Percentiles rank a stretch among this genome's conserved stretches.
Evolutionary conservation across 2,888 invertebrate genomes (phyloP).

Genomic region (Luperina nickerlii): DNA sequence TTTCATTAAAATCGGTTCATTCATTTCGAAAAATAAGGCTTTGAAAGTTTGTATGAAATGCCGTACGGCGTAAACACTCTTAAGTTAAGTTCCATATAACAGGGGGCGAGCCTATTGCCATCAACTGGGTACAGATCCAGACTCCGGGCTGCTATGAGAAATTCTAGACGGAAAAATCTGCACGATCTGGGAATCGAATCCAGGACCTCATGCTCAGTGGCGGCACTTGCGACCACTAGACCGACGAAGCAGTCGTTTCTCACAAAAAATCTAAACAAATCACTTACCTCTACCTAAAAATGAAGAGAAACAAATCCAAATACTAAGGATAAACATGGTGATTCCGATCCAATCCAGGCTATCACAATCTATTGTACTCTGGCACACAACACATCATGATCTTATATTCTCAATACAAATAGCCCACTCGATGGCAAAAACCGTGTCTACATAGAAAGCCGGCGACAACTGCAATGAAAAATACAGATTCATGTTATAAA

Average conservation of each 20-base stretch:
- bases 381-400: not conserved
- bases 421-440: not conserved
- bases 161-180: not conserved
- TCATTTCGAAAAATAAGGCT: too few relatives aligned
- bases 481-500: too few relatives aligned
- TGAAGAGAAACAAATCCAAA: conserved; percentile 19
- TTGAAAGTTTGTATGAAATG: too few relatives aligned
- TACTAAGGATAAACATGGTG: conserved; percentile 10
- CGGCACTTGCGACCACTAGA: not conserved
- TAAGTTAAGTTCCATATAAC: not conserved
- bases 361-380: not conserved
- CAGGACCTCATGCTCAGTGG: not conserved
- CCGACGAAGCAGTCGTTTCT: not conserved
- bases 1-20: too few relatives aligned
- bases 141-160: not conserved
- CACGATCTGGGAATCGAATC: not conserved
- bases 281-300: conserved; percentile 28
- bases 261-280: not conserved
- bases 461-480: not conserved
- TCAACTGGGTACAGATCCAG: not conserved
- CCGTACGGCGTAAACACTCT: too few relatives aligned
- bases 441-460: not conserved
- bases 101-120: not conserved
- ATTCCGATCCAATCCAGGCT: not conserved
- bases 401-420: not conserved